A percentile compares a stretch with the other conserved stretches of the same genome.
These are phyloP conservation scores for Drosophila trapezifrons DNA, from an alignment of 1,140 invertebrate genomes.

Conservation along the genomic window DNA sequence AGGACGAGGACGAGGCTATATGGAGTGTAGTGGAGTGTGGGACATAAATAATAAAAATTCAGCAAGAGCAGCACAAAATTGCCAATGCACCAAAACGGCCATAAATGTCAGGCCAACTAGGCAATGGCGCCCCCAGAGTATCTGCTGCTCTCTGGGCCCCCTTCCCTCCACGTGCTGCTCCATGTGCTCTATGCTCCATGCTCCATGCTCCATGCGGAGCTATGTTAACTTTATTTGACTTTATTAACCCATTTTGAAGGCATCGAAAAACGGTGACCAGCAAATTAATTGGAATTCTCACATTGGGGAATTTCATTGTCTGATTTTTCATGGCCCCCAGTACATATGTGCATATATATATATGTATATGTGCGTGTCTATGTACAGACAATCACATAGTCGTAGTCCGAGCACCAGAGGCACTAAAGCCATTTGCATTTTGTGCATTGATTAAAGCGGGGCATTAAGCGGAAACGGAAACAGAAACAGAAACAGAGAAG, in stretches of 20 bases:
- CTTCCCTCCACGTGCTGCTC: not conserved
- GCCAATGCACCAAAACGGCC: constrained; percentile 64
- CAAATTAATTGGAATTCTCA: constrained; percentile 78
- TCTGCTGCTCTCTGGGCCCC: not conserved
- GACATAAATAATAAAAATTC: constrained; percentile 72
- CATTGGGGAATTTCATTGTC: constrained; percentile 61
- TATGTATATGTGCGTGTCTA: not conserved
- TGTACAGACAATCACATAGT: not conserved
- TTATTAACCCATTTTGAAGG: constrained; percentile 77
- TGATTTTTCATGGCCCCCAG: constrained; percentile 49
- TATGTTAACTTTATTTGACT: constrained; percentile 73
- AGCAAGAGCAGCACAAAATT: constrained; percentile 63
- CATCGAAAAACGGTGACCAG: constrained; percentile 69
- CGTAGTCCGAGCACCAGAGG: constrained; percentile 17
- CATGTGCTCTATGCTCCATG: not conserved
- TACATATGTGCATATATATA: constrained; percentile 2
- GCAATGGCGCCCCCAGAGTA: constrained; percentile 41
- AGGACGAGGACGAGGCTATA: not conserved
- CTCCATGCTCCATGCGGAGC: not conserved
- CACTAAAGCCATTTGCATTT: constrained; percentile 67
- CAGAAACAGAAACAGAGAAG: not conserved
- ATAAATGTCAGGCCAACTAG: constrained; percentile 63
- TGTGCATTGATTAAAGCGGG: constrained; percentile 56
- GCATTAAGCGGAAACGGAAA: constrained; percentile 19
- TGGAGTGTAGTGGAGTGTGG: constrained; percentile 25